Conservation (phyloP, 2,113 vertebrate species). For the Pollimyrus isidori region DNA sequence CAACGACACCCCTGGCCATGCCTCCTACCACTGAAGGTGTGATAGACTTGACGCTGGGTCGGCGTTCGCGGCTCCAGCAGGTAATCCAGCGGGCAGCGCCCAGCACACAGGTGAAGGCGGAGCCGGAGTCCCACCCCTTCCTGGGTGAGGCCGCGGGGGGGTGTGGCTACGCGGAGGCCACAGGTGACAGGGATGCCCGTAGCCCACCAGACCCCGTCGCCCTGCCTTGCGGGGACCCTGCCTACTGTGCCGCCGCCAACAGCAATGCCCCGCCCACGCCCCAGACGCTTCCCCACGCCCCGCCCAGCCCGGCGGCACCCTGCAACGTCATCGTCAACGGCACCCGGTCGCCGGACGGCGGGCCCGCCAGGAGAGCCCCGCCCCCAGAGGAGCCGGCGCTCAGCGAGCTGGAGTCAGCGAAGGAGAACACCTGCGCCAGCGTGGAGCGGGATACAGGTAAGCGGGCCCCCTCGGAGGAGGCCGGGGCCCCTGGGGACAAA, state of each 20-base stretch:
- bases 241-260: slow-evolving; percentile 50
- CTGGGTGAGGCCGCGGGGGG: slow-evolving; percentile 53
- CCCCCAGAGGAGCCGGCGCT: slow-evolving; percentile 61
- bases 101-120: slow-evolving; percentile 76
- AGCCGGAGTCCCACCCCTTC: slow-evolving; percentile 67
- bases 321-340: slow-evolving; percentile 98
- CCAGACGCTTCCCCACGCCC: slow-evolving; percentile 51
- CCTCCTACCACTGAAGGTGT: slow-evolving; percentile 74
- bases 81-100: slow-evolving; percentile 81
- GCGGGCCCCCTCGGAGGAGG: slow-evolving; percentile 71
- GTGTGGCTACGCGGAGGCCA: slow-evolving; percentile 31
- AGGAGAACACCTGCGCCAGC: slow-evolving; percentile 87
- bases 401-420: slow-evolving; percentile 85
- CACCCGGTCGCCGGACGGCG: slow-evolving; percentile 49
- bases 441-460: slow-evolving; percentile 75
- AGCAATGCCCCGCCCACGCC: slow-evolving; percentile 33
- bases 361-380: slow-evolving; percentile 23
- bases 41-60: slow-evolving; percentile 88
- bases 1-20: slow-evolving; percentile 40
- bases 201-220: slow-evolving; percentile 63
- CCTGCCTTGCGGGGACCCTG: slow-evolving; percentile 60
- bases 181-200: slow-evolving; percentile 58
- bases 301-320: slow-evolving; percentile 63
- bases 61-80: slow-evolving; percentile 80
- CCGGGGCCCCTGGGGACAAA: slow-evolving; percentile 71